phyloP scores from a whole-genome alignment of 1,140 invertebrate species.

The Carposina sasakii region DNA sequence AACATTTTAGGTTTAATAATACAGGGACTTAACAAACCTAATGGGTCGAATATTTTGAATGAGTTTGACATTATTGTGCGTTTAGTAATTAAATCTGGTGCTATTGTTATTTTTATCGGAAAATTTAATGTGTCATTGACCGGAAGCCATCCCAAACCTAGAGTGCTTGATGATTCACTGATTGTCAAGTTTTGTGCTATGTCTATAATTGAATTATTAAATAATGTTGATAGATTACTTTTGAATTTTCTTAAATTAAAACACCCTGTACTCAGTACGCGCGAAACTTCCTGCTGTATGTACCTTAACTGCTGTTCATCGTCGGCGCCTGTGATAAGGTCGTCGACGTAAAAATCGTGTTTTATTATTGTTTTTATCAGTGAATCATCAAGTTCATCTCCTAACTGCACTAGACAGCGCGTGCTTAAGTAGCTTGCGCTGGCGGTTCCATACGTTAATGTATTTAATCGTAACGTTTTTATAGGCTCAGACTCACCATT shows the following conservation, averaged over 20 bases:
- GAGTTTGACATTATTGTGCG: slow-evolving; percentile 23
- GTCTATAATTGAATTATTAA: no score
- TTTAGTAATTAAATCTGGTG: slow-evolving; percentile 13
- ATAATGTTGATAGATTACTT: no score
- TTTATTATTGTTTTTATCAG: slow-evolving; percentile 26
- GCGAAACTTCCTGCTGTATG: no score
- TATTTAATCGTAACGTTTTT: slow-evolving; percentile 18
- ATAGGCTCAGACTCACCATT: slow-evolving; percentile 13
- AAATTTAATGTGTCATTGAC: background rate
- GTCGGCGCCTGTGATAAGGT: no score
- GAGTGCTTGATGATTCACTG: background rate
- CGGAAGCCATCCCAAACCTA: slow-evolving; percentile 1
- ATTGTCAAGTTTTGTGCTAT: slow-evolving; percentile 26
- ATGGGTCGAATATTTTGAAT: slow-evolving; percentile 51
- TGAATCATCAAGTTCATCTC: slow-evolving; percentile 10
- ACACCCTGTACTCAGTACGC: no score
- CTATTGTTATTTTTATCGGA: background rate
- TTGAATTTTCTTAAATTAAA: no score
- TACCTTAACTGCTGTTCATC: no score
- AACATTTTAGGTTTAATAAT: slow-evolving; percentile 48
- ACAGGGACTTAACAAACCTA: slow-evolving; percentile 47
- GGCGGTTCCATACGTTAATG: slow-evolving; percentile 15
- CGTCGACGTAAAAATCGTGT: slow-evolving; percentile 59
- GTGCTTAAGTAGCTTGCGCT: slow-evolving; percentile 28
- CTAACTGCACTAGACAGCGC: slow-evolving; percentile 23